Percentiles rank a stretch among this genome's conserved stretches.
phyloP scores from a whole-genome alignment of 2,797 vertebrate genomes.

The Chromis chromis region DNA sequence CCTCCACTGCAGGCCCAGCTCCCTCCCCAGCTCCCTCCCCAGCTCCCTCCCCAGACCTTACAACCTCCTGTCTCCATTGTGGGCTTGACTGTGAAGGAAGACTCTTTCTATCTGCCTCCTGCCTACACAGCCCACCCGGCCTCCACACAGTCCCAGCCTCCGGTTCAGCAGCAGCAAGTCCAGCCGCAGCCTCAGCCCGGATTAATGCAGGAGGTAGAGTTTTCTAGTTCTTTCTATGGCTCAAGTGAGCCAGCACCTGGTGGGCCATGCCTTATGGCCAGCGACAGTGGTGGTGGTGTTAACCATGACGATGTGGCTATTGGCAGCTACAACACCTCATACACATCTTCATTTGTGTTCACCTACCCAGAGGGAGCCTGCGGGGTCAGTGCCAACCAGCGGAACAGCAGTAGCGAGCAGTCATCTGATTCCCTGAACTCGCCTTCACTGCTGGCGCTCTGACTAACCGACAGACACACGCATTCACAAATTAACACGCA shows the following conservation, averaged over 20 bases:
- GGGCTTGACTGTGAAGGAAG: slow-evolving; percentile 90
- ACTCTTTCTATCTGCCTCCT: slow-evolving; percentile 89
- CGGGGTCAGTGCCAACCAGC: slow-evolving; percentile 93
- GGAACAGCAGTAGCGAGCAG: slow-evolving; percentile 98
- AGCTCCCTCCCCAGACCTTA: slow-evolving; percentile 78
- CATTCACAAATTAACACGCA: slow-evolving; percentile 58
- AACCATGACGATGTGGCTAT: slow-evolving; percentile 80
- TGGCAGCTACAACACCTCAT: slow-evolving; percentile 92
- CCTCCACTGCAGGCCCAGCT: slow-evolving; percentile 80
- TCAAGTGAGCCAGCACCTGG: slow-evolving; percentile 88
- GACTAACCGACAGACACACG: slow-evolving; percentile 81
- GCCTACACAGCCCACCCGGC: slow-evolving; percentile 84
- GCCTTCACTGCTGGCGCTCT: slow-evolving; percentile 96
- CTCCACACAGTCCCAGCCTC: slow-evolving; percentile 78
- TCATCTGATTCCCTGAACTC: slow-evolving; percentile 98
- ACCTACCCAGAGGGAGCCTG: slow-evolving; percentile 99
- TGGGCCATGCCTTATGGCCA: slow-evolving; percentile 88
- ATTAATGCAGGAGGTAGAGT: slow-evolving; percentile 92
- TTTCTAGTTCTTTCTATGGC: slow-evolving; percentile 96
- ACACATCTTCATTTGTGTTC: slow-evolving; percentile 99
- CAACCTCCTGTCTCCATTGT: slow-evolving; percentile 86
- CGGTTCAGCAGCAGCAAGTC: slow-evolving; percentile 76
- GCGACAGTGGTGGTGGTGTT: slow-evolving; percentile 81
- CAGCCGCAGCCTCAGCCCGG: slow-evolving; percentile 84
- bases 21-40: slow-evolving; percentile 78